These are phyloP conservation scores for Cryptosula pallasiana DNA, from an alignment of 2,888 invertebrate species.

Conservation along the genomic window DNA sequence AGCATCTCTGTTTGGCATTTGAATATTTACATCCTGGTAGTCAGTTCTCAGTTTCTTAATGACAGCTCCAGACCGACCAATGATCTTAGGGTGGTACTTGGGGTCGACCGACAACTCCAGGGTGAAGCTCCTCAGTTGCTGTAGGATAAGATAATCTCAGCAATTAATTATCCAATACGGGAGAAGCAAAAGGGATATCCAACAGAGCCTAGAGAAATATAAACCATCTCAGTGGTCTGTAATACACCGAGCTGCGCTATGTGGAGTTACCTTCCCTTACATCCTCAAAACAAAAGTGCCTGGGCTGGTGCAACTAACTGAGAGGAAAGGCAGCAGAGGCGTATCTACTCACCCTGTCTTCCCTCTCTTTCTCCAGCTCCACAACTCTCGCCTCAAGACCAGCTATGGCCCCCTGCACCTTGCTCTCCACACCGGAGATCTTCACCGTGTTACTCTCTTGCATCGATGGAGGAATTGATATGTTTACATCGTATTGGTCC, in stretches of 20 bases:
- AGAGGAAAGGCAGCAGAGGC: too few relatives aligned
- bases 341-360: too few relatives aligned
- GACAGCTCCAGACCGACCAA: slow-evolving; percentile 83
- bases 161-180: too few relatives aligned
- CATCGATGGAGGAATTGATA: slow-evolving; percentile 65
- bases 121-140: slow-evolving; percentile 70
- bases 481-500: slow-evolving; percentile 85
- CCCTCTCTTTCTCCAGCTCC: slow-evolving; percentile 77
- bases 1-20: slow-evolving; percentile 81
- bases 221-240: too few relatives aligned
- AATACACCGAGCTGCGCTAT: too few relatives aligned
- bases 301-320: too few relatives aligned
- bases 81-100: slow-evolving; percentile 91
- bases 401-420: slow-evolving; percentile 75
- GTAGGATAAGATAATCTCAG: too few relatives aligned
- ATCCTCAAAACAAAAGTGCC: too few relatives aligned
- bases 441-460: slow-evolving; percentile 75
- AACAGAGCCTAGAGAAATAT: too few relatives aligned
- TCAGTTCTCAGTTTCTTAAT: slow-evolving; percentile 79
- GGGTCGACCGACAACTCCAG: slow-evolving; percentile 84
- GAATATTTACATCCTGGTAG: slow-evolving; percentile 86
- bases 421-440: slow-evolving; percentile 76
- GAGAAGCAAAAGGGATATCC: too few relatives aligned
- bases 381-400: slow-evolving; percentile 77
- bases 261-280: too few relatives aligned